Conservation (phyloP, 92 coral and sea anemone species). For the Actinostola sp. region DNA sequence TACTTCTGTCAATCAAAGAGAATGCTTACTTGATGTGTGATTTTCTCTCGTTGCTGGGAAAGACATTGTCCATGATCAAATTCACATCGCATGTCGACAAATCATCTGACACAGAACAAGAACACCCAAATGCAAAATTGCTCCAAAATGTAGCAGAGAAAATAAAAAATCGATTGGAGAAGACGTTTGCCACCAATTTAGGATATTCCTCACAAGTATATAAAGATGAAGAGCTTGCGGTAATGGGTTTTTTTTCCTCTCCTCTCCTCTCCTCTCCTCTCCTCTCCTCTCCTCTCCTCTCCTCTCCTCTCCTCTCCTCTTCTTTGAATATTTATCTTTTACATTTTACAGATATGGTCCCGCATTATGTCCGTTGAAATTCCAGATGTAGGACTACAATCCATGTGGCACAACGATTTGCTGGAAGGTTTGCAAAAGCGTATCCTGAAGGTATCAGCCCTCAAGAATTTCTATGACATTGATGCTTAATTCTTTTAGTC, state of each 20-base stretch:
- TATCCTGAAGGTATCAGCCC: constrained; percentile 26
- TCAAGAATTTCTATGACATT: too few species aligned
- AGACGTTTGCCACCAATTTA: background rate
- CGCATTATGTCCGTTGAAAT: constrained; percentile 19
- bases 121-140: background rate
- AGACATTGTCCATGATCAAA: constrained; percentile 1
- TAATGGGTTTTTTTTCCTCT: too few species aligned
- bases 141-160: constrained; percentile 16
- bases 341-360: constrained; percentile 38
- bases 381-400: constrained; percentile 10
- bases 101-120: constrained; percentile 2
- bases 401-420: constrained; percentile 30
- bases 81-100: background rate
- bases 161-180: constrained; percentile 28
- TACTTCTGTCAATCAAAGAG: background rate
- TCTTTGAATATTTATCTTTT: too few species aligned
- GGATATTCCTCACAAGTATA: background rate
- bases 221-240: constrained; percentile 41
- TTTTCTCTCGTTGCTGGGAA: constrained; percentile 1
- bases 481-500: too few species aligned
- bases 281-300: too few species aligned
- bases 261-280: too few species aligned
- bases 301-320: too few species aligned
- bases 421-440: constrained; percentile 24
- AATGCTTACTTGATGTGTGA: background rate